Percentiles rank a stretch among this genome's conserved stretches.
phyloP scores from a whole-genome alignment of 2,113 vertebrate species.

The Sinosuthora webbiana region DNA sequence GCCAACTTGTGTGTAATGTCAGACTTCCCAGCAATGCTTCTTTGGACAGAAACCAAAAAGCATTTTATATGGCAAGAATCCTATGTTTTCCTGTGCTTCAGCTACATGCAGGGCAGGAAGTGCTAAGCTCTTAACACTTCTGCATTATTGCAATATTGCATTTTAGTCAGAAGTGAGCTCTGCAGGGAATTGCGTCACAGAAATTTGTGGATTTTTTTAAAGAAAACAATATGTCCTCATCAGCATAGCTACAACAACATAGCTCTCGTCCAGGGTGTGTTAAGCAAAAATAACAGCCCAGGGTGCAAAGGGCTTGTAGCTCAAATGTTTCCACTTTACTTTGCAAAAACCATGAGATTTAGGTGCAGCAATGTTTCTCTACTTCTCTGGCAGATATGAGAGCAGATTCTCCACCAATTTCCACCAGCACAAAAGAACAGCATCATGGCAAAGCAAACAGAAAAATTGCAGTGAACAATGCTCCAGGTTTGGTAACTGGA shows the following conservation, averaged over 20 bases:
- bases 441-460: neutral
- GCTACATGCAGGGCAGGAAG: neutral
- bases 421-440: neutral
- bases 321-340: neutral
- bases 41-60: conserved; percentile 17
- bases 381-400: neutral
- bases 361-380: neutral
- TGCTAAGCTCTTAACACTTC: neutral
- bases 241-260: neutral
- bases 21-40: conserved; percentile 39
- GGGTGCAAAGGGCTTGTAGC: neutral
- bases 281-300: neutral
- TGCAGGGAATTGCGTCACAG: neutral
- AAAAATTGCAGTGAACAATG: neutral
- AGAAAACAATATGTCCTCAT: neutral
- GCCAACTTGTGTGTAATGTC: conserved; percentile 36
- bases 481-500: neutral
- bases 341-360: neutral
- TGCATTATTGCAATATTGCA: neutral
- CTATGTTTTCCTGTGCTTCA: neutral
- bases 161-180: neutral
- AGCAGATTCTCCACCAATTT: neutral
- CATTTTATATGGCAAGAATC: conserved; percentile 12
- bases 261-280: neutral
- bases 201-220: neutral